Conservation (phyloP, 2,113 vertebrate genomes). For the Fregetta grallaria region DNA sequence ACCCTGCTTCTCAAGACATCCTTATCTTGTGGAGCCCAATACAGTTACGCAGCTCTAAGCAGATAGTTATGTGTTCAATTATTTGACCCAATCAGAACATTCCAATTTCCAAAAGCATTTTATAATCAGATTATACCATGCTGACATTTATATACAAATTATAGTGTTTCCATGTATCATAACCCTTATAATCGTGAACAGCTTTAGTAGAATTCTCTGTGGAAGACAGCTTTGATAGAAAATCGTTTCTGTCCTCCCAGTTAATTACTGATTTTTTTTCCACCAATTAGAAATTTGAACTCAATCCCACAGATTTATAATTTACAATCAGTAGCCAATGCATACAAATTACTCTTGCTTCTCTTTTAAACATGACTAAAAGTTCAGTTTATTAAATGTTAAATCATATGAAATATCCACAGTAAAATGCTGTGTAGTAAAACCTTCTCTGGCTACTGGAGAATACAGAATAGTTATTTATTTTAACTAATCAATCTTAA, state of each 20-base stretch:
- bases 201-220: conserved; percentile 63
- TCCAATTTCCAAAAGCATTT: conserved; percentile 43
- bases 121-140: conserved; percentile 56
- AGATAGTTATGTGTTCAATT: background rate
- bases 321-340: conserved; percentile 65
- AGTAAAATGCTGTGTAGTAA: conserved; percentile 49
- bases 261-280: conserved; percentile 66
- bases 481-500: conserved; percentile 57
- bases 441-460: conserved; percentile 23
- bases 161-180: conserved; percentile 56
- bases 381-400: conserved; percentile 62
- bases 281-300: conserved; percentile 72
- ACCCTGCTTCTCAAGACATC: background rate
- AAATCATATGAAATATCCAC: conserved; percentile 52
- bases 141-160: conserved; percentile 67
- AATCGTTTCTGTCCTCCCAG: conserved; percentile 64
- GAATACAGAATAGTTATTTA: conserved; percentile 51
- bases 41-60: background rate
- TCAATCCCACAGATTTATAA: conserved; percentile 70
- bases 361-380: conserved; percentile 57
- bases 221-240: conserved; percentile 67
- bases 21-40: background rate
- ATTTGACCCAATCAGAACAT: background rate
- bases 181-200: conserved; percentile 57
- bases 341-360: conserved; percentile 60